Base-by-base conservation (phyloP, 2,113 vertebrate species). In the Ammospiza caudacuta region DNA sequence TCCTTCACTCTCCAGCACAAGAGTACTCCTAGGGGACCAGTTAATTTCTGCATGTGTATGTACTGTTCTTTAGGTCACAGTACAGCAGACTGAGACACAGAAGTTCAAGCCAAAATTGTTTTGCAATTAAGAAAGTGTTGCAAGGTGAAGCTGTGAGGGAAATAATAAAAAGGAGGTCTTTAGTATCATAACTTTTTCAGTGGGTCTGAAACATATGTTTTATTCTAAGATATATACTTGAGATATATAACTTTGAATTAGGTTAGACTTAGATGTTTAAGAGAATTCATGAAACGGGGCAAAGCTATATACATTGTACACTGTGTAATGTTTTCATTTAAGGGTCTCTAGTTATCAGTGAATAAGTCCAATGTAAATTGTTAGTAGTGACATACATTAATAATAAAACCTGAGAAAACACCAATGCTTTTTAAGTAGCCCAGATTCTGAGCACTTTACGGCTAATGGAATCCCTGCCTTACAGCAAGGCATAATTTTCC, bases 71-170 rank as follows among this genome's bases (percentile, higher is more conserved):
- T 96, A 95, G 95, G 96, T 96, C 93, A 94, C 87, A 95, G 91
- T 95, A 95, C 91, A 95, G 90, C 95, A 95, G 95, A 90, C 84
- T 75, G 90, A 94, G 91, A 90, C 82, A 94, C 59, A 90, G 63
- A 97, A 96, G 90, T 96, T 97, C 85, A 92, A 95, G 95, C 87
- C 93, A 97, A 96, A 95, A 94, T 79, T 96, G 95, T 95, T 96
- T 95, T 91, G 94, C 94, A 97, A 95, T 97, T 97, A 96, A 95
- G 94, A 92, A 97, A 95, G 93, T 95, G 96, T 94, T 95, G 93
- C 90, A 94, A 97, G 90, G 94, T 95, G 91, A 91, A 88, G 72
- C 86, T 90, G 90, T 95, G 92, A 95, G 90, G 93, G 90, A 95
- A 95, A 95, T 93, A 90, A 94, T 94, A 95, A 97, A 95, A 95